Evolutionary conservation across 2,888 invertebrate genomes (phyloP).

Genomic region (Furcula furcula): DNA sequence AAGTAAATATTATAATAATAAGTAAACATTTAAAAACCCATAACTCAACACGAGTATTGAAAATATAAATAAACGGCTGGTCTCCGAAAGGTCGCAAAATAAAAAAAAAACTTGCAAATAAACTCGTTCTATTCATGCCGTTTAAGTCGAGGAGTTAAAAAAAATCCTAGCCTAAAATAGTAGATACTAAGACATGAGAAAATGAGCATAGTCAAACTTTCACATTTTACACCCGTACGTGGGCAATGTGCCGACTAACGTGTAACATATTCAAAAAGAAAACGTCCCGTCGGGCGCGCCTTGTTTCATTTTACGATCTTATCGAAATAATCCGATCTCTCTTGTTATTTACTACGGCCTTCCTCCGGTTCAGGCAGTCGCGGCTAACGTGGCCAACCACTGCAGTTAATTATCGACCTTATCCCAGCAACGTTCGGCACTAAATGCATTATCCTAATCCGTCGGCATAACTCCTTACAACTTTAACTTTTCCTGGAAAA

Average conservation of each 20-base stretch:
- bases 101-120: too few relatives aligned
- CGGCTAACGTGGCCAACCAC: constrained; percentile 37
- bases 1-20: too few relatives aligned
- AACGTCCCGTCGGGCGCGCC: constrained; percentile 68
- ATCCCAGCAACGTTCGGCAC: constrained; percentile 43
- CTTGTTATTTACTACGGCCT: constrained; percentile 78
- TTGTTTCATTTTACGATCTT: constrained; percentile 82
- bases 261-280: constrained; percentile 67
- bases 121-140: too few relatives aligned
- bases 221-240: constrained; percentile 50
- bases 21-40: too few relatives aligned
- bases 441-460: constrained; percentile 50
- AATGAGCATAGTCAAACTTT: constrained; percentile 48
- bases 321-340: constrained; percentile 81
- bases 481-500: constrained; percentile 39
- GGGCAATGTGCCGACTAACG: constrained; percentile 52
- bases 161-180: constrained; percentile 23
- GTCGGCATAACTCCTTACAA: constrained; percentile 49
- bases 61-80: too few relatives aligned
- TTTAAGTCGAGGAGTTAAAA: too few relatives aligned
- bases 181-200: constrained; percentile 28
- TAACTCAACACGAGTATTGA: too few relatives aligned
- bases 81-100: too few relatives aligned
- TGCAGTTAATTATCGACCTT: constrained; percentile 60
- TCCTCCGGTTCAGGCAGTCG: constrained; percentile 63